phyloP scores from a whole-genome alignment of 2,888 invertebrate species.

The Ormia ochracea region DNA sequence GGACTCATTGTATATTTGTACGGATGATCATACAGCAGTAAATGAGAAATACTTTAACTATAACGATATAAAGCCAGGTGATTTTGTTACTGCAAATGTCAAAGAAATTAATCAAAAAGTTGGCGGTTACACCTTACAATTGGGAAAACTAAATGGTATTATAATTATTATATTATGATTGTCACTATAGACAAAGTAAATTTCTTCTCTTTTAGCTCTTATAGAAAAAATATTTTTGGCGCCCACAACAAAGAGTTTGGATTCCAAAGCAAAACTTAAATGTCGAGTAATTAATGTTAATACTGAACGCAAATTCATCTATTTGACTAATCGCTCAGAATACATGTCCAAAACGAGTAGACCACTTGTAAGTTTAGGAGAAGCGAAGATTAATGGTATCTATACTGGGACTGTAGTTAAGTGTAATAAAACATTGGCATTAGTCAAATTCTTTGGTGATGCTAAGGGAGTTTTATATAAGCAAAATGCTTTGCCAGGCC shows the following conservation, averaged over 20 bases:
- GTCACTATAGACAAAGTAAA: not conserved
- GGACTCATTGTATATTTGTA: constrained; percentile 83
- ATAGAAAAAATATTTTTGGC: constrained; percentile 80
- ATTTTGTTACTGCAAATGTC: constrained; percentile 79
- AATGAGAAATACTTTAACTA: constrained; percentile 79
- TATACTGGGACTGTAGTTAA: constrained; percentile 74
- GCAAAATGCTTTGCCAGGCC: constrained; percentile 63
- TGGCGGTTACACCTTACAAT: constrained; percentile 78
- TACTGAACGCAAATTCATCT: constrained; percentile 76
- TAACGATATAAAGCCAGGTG: constrained; percentile 79
- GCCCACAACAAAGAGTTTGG: constrained; percentile 78
- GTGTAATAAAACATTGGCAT: constrained; percentile 66
- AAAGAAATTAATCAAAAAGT: constrained; percentile 76
- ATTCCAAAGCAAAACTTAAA: constrained; percentile 79
- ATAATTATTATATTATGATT: not conserved
- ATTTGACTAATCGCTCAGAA: constrained; percentile 83
- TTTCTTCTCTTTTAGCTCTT: constrained; percentile 78
- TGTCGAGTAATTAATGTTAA: constrained; percentile 80
- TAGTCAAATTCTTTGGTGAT: constrained; percentile 76
- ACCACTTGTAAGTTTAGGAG: constrained; percentile 78
- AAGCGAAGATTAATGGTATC: constrained; percentile 78
- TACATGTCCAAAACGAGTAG: constrained; percentile 79
- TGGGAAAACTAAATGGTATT: constrained; percentile 79
- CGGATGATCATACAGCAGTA: constrained; percentile 80
- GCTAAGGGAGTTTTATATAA: constrained; percentile 75